These are phyloP conservation scores for Nemapogon koenigi DNA, from an alignment of 2,888 invertebrate species.

Conservation along the genomic window DNA sequence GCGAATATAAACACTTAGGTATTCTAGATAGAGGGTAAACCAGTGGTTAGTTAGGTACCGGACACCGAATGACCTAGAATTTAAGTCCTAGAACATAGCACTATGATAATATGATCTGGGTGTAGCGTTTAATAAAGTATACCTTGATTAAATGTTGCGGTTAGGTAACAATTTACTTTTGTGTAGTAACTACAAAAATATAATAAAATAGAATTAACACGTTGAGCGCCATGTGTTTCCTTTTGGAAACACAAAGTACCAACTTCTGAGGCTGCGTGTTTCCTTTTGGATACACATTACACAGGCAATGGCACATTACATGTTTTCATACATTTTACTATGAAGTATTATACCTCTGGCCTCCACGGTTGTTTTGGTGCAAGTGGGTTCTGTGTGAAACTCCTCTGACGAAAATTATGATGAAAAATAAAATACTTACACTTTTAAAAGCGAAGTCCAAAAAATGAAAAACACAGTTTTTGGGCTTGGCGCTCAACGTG, in stretches of 20 bases:
- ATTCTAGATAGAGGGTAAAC: too few relatives aligned
- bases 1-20: too few relatives aligned
- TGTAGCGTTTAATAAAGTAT: too few relatives aligned
- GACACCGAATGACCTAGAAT: too few relatives aligned
- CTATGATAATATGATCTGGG: too few relatives aligned
- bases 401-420: background rate
- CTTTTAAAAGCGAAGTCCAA: too few relatives aligned
- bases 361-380: background rate
- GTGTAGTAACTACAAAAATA: too few relatives aligned
- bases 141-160: too few relatives aligned
- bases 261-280: background rate
- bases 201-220: background rate
- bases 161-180: too few relatives aligned
- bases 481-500: background rate
- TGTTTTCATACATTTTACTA: background rate
- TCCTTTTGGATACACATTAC: background rate
- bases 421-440: background rate
- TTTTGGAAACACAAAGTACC: background rate
- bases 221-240: background rate
- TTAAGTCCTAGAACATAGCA: too few relatives aligned
- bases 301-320: background rate
- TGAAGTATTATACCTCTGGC: background rate
- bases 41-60: too few relatives aligned
- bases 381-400: background rate
- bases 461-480: background rate